Conservation (phyloP, 2,797 vertebrate species). For the Lophotriccus pileatus region DNA sequence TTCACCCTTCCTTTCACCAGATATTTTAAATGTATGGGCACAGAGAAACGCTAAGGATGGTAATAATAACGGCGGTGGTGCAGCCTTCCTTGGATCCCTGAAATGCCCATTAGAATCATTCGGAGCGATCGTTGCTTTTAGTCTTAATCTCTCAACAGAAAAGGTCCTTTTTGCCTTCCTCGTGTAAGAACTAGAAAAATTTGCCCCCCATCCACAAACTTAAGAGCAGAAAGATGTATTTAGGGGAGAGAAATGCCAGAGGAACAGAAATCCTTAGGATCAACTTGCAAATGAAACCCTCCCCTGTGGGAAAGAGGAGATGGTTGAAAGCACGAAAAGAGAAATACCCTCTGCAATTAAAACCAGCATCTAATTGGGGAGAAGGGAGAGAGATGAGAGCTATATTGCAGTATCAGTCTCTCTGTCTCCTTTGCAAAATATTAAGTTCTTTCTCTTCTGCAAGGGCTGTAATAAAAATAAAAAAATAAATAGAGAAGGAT, state of each 20-base stretch:
- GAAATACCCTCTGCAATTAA: conserved; percentile 71
- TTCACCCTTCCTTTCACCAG: conserved; percentile 26
- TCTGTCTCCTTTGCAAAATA: conserved; percentile 65
- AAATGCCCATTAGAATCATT: conserved; percentile 58
- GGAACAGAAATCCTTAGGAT: conserved; percentile 51
- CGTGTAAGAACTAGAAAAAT: conserved; percentile 13
- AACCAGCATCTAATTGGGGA: conserved; percentile 64
- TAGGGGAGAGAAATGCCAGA: conserved; percentile 41
- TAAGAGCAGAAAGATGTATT: conserved; percentile 54
- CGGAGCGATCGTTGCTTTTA: conserved; percentile 7
- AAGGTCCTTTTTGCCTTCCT: conserved; percentile 50
- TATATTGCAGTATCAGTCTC: conserved; percentile 64
- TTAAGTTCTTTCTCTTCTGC: conserved; percentile 63
- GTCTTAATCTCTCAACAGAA: conserved; percentile 50
- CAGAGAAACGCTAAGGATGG: conserved; percentile 29
- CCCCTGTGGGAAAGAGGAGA: conserved; percentile 57
- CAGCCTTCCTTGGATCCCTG: conserved; percentile 58
- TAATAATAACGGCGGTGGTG: conserved; percentile 53
- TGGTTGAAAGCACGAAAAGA: conserved; percentile 59
- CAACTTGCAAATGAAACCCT: conserved; percentile 65
- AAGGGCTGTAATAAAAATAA: conserved; percentile 53
- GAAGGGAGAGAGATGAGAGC: conserved; percentile 46
- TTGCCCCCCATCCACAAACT: conserved; percentile 54
- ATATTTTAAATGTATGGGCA: conserved; percentile 50
- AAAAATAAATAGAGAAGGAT: conserved; percentile 12